These are phyloP conservation scores for Halictus rubicundus DNA, from an alignment of 1,140 invertebrate genomes.

Conservation along the genomic window DNA sequence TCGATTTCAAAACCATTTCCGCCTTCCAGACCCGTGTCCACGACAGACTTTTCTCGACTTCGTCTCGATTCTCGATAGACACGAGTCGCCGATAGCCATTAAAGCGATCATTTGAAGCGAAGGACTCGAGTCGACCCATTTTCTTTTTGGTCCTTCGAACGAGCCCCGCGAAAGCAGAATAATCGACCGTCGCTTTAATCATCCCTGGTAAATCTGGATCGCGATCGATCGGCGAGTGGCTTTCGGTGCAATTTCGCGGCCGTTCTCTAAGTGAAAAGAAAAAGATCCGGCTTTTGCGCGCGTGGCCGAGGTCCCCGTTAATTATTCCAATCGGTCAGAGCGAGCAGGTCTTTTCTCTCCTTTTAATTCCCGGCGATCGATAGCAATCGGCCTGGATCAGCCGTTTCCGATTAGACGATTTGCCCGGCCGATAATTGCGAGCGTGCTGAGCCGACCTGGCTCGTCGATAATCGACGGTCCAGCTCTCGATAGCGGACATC, in stretches of 20 bases:
- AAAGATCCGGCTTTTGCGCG: background rate
- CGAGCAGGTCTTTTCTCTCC: background rate
- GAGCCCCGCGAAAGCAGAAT: background rate
- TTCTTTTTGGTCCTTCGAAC: background rate
- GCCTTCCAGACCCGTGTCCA: background rate
- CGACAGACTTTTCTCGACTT: too few species aligned
- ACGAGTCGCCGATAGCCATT: background rate
- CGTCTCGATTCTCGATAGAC: too few species aligned
- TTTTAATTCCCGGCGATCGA: constrained; percentile 31
- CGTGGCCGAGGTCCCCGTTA: background rate
- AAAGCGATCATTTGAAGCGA: background rate
- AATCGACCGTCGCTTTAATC: background rate
- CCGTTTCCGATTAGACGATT: constrained; percentile 37
- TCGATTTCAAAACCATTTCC: background rate
- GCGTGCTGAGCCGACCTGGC: constrained; percentile 2
- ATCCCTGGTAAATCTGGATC: background rate
- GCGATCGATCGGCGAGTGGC: background rate
- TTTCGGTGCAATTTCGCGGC: constrained; percentile 1
- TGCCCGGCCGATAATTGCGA: constrained; percentile 44
- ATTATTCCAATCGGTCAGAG: constrained; percentile 32
- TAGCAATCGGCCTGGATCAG: constrained; percentile 19
- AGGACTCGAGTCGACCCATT: background rate
- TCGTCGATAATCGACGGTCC: constrained; percentile 51
- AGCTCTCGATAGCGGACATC: constrained; percentile 22
- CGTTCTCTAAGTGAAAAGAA: background rate